These are phyloP conservation scores for Hemiprocne comata DNA, from an alignment of 2,113 vertebrate genomes.

Conservation along the genomic window DNA sequence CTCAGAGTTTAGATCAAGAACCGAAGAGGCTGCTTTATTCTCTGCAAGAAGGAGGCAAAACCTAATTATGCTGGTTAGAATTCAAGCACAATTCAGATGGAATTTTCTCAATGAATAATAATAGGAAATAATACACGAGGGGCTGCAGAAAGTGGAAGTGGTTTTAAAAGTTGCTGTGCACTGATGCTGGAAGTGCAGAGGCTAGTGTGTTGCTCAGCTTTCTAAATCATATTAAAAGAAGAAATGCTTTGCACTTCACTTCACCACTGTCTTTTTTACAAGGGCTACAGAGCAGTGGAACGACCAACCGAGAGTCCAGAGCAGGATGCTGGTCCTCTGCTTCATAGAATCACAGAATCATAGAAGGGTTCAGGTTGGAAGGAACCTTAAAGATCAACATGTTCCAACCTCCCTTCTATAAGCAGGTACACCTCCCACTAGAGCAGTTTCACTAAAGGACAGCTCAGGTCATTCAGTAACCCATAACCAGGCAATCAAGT, in stretches of 20 bases:
- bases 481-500: neutral
- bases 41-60: neutral
- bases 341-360: neutral
- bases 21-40: neutral
- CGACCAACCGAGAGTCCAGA: neutral
- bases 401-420: no score
- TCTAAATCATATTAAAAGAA: neutral
- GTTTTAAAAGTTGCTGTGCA: neutral
- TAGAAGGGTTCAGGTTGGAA: no score
- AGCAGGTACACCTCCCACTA: no score
- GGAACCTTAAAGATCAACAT: no score
- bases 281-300: neutral
- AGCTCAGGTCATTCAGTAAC: neutral
- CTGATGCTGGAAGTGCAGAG: neutral
- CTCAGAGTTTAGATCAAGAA: neutral
- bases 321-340: neutral
- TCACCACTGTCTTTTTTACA: neutral
- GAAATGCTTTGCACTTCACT: neutral
- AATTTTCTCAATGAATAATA: neutral
- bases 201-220: neutral
- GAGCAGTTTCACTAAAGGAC: neutral
- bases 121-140: neutral
- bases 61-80: neutral
- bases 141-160: neutral
- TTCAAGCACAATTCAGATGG: neutral